phyloP scores from a whole-genome alignment of 2,797 vertebrate species.

The Selene dorsalis region DNA sequence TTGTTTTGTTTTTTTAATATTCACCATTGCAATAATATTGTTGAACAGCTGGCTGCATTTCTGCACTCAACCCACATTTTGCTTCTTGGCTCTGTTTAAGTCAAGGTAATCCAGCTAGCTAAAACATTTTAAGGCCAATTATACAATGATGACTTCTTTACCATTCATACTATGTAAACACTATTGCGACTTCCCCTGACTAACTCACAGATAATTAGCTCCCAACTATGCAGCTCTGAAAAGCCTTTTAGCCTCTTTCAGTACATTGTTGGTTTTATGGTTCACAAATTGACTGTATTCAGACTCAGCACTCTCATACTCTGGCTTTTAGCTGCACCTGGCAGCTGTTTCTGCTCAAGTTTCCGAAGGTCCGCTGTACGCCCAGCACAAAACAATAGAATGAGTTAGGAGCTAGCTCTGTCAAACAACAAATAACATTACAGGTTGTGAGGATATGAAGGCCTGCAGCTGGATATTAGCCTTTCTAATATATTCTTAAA shows the following conservation, averaged over 20 bases:
- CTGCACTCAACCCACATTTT: not conserved
- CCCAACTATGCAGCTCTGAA: not conserved
- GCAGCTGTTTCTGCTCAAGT: not conserved
- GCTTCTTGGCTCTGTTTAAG: not conserved
- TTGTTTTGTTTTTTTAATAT: no score
- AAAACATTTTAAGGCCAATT: not conserved
- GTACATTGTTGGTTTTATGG: not conserved
- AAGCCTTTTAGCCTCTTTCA: not conserved
- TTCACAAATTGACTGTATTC: not conserved
- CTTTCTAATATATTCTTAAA: no score
- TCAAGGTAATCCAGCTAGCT: not conserved
- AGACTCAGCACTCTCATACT: not conserved
- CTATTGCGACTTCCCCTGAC: not conserved
- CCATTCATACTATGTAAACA: not conserved
- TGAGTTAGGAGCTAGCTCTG: not conserved
- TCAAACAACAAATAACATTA: not conserved
- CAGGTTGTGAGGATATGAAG: not conserved
- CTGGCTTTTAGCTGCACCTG: not conserved
- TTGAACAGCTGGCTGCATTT: constrained; percentile 2
- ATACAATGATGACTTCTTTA: not conserved
- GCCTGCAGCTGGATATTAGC: not conserved
- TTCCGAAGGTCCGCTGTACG: not conserved
- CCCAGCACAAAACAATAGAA: not conserved
- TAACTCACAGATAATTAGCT: not conserved
- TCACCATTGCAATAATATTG: no score